A percentile compares a stretch with the other conserved stretches of the same genome.
Evolutionary conservation across 1,140 invertebrate genomes (phyloP).

Genomic region (Wiebesia pumilae): DNA sequence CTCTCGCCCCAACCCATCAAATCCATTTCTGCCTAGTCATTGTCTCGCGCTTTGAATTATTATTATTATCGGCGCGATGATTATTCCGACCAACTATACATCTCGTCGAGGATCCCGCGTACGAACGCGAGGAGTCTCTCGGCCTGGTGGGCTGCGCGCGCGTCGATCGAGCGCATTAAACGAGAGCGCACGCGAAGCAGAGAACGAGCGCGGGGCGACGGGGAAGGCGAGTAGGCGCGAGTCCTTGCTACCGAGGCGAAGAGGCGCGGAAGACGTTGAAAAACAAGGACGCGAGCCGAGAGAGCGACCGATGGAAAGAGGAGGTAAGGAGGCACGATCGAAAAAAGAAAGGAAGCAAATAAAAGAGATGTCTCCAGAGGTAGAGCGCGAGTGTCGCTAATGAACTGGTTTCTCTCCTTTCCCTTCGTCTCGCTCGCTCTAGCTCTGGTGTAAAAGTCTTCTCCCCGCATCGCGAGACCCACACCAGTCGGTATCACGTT

Average conservation of each 20-base stretch:
- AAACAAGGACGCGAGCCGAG: not conserved
- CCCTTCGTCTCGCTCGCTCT: slow-evolving; percentile 35
- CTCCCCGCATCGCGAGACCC: not conserved
- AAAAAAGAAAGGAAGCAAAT: slow-evolving; percentile 65
- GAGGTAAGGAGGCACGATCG: slow-evolving; percentile 40
- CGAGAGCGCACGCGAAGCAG: not conserved
- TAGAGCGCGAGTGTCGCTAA: slow-evolving; percentile 68
- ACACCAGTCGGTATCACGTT: slow-evolving; percentile 21
- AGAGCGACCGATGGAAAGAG: not conserved
- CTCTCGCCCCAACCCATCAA: not conserved
- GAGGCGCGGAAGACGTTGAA: slow-evolving; percentile 14
- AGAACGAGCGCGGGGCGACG: no score
- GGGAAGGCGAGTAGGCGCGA: not conserved
- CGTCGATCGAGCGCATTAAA: not conserved
- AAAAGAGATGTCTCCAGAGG: slow-evolving; percentile 67
- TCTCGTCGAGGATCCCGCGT: not conserved
- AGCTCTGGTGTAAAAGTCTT: not conserved
- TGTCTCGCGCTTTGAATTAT: slow-evolving; percentile 35
- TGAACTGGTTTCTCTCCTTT: slow-evolving; percentile 68
- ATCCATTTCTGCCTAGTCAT: slow-evolving; percentile 36
- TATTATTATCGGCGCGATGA: slow-evolving; percentile 1
- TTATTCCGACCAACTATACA: slow-evolving; percentile 20
- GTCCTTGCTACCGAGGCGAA: not conserved
- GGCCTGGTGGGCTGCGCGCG: not conserved
- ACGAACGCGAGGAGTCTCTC: not conserved